Evolutionary conservation across 2,888 invertebrate species (phyloP).

Genomic region (Lissonota sp.): DNA sequence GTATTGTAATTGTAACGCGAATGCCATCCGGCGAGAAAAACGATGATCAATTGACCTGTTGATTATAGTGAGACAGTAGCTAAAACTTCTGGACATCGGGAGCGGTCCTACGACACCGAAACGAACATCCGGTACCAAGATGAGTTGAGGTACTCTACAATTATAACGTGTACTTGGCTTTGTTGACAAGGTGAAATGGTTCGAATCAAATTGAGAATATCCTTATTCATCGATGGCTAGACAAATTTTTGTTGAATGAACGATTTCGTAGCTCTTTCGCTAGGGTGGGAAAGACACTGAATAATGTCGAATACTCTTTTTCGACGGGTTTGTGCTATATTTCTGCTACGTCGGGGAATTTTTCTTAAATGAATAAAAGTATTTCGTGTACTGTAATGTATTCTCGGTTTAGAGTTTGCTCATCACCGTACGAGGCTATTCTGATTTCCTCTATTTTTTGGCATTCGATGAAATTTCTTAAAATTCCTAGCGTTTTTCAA

Average conservation of each 20-base stretch:
- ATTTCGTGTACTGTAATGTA: background rate
- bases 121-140: constrained; percentile 67
- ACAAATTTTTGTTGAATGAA: constrained; percentile 64
- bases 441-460: background rate
- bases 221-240: constrained; percentile 69
- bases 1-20: constrained; percentile 35
- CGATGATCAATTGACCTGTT: constrained; percentile 68
- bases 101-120: constrained; percentile 76
- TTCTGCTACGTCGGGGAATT: background rate
- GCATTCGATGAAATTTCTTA: background rate
- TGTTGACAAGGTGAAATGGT: constrained; percentile 73
- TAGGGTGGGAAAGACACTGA: constrained; percentile 63
- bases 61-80: constrained; percentile 71
- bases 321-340: constrained; percentile 41
- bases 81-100: constrained; percentile 70
- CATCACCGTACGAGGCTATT: background rate
- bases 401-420: background rate
- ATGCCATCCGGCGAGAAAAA: constrained; percentile 26
- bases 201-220: constrained; percentile 69
- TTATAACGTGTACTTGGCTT: constrained; percentile 72
- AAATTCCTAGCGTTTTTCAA: background rate
- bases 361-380: constrained; percentile 9
- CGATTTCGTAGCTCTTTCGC: constrained; percentile 47
- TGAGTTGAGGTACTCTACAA: constrained; percentile 63
- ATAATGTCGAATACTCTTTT: constrained; percentile 59